Evolutionary conservation across 2,113 vertebrate species (phyloP).

Genomic region (Salvelinus fontinalis): DNA sequence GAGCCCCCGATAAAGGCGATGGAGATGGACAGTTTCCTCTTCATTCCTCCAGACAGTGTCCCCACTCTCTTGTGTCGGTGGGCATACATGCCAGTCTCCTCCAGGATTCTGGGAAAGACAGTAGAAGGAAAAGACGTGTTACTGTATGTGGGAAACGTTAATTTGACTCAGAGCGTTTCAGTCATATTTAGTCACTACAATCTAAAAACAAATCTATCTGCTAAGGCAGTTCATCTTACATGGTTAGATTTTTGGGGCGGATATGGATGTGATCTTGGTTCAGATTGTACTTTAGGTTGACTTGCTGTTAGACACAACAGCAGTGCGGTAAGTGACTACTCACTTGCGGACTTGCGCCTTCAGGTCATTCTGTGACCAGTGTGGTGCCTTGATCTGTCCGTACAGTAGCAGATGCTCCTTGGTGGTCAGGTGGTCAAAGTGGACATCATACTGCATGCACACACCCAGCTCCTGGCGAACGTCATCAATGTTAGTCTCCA

Average conservation of each 20-base stretch:
- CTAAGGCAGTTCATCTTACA: too few species aligned
- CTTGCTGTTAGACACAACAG: background rate
- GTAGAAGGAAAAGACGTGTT: slow-evolving; percentile 1
- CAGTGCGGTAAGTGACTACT: slow-evolving; percentile 22
- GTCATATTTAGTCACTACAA: background rate
- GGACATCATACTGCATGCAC: slow-evolving; percentile 95
- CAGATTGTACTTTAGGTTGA: background rate
- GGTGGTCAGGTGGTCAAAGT: slow-evolving; percentile 90
- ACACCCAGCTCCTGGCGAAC: slow-evolving; percentile 87
- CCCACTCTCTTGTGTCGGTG: slow-evolving; percentile 92
- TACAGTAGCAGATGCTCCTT: slow-evolving; percentile 93
- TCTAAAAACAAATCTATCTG: too few species aligned
- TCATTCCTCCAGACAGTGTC: slow-evolving; percentile 93
- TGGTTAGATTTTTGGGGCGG: too few species aligned
- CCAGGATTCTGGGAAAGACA: slow-evolving; percentile 79
- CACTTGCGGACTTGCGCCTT: slow-evolving; percentile 86
- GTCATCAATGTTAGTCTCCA: slow-evolving; percentile 76
- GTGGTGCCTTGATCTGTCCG: slow-evolving; percentile 89
- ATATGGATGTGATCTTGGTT: background rate
- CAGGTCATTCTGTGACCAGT: slow-evolving; percentile 82
- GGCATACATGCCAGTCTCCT: slow-evolving; percentile 87
- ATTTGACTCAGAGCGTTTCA: background rate
- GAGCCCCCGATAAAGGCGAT: slow-evolving; percentile 97
- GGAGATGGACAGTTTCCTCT: slow-evolving; percentile 94
- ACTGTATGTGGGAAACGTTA: background rate